Evolutionary conservation across 2,113 vertebrate species (phyloP).

Genomic region (Macheiramphus alcinus): DNA sequence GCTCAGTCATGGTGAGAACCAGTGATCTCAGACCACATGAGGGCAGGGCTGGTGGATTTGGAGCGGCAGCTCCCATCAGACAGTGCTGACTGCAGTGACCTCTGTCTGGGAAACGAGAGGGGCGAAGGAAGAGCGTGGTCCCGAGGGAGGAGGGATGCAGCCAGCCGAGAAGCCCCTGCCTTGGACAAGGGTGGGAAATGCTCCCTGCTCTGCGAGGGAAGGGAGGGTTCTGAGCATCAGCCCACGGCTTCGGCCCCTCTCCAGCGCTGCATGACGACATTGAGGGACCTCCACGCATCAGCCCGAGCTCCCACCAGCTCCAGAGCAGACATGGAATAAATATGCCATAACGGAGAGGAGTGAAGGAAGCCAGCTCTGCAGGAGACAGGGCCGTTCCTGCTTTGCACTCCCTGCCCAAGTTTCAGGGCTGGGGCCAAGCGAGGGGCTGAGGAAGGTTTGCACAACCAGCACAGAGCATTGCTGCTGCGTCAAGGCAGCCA

Average conservation of each 20-base stretch:
- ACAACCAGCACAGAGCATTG: neutral
- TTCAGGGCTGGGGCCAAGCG: neutral
- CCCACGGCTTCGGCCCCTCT: neutral
- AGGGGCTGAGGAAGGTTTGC: neutral
- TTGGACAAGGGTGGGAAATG: neutral
- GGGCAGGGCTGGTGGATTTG: neutral
- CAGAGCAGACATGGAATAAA: neutral
- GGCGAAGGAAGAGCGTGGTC: neutral
- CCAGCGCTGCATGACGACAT: neutral
- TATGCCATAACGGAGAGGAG: neutral
- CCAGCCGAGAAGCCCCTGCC: neutral
- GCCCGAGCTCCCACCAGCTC: neutral
- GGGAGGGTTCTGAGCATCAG: neutral
- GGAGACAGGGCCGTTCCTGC: neutral
- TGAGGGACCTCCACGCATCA: neutral
- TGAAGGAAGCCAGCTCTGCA: slow-evolving; percentile 28
- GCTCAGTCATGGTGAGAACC: neutral
- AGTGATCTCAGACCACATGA: neutral
- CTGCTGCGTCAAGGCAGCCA: neutral
- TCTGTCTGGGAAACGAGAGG: slow-evolving; percentile 36
- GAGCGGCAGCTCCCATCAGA: slow-evolving; percentile 27
- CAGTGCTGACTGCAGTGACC: slow-evolving; percentile 46
- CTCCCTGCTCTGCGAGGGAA: neutral
- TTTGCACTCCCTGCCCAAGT: neutral
- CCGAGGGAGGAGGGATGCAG: slow-evolving; percentile 4